Base-by-base conservation (phyloP, 35 echinoderm and acorn worm species). In the Ophiothrix spiculata region DNA sequence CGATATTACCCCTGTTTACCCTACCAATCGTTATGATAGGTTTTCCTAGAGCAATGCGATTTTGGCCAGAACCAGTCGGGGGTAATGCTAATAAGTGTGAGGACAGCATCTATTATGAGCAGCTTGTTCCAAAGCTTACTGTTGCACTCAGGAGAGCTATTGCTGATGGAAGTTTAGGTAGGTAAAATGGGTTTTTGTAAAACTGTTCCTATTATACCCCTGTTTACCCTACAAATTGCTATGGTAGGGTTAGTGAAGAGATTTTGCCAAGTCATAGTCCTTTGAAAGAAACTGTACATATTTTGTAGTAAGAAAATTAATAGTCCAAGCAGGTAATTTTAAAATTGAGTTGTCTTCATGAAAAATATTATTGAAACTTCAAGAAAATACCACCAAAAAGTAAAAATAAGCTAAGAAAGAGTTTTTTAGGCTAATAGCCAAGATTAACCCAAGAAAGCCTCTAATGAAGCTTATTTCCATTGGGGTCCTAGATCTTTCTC, bases 31-130 rank as follows among this genome's bases (percentile, higher is more conserved):
- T 99, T 14, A 54, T 99, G 15, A 83, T 99, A 29, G 96, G 92
- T 25, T 99, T 99, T 89, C 96, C 96, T 35, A 82, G 91, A 37
- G 86, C 96, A 0, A 39, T 92, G 23, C 39, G 92, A 33, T 89
- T 39, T 12, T 99, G 96, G 96, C 96, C 96, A 19, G 96, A 86
- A 77, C 40, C 69, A n/a, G 92, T 99, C 35, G 96, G 96, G 46
- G 80, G 80, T 25, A 91, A 89, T 21, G 96, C 96, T 19, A 99
- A 90, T 69, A 75, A 38, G 15, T 99, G 92, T 46, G 38, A 36
- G 31, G 96, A 99, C 80, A 86, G 79, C 25, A 80, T 99, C 13
- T 99, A 94, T 38, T 99, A 99, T 56, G 80, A 86, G 35, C 92
- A 99, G 76, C 63, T 99, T 56, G 81, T 75, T 33, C 86, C 90